Evolutionary conservation across 1,140 invertebrate genomes (phyloP).

Genomic region (Oncopodura yosiiana): DNA sequence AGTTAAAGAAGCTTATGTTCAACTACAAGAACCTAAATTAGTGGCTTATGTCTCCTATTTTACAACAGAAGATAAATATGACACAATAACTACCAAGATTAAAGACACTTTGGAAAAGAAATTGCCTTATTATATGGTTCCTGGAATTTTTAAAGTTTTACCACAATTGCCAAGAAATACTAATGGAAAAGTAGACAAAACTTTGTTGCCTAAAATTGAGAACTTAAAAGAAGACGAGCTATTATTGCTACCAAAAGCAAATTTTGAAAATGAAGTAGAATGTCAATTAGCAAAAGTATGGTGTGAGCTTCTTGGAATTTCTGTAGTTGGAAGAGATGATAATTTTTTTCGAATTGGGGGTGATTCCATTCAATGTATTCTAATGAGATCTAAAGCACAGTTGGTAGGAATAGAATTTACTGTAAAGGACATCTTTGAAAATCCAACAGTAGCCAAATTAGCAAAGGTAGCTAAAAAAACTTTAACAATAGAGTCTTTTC

Average conservation of each 20-base stretch:
- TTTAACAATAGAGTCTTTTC: background rate
- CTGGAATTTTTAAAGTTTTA: background rate
- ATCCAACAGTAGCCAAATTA: no score
- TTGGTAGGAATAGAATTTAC: no score
- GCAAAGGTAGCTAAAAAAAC: background rate
- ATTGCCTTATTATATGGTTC: conserved; percentile 20
- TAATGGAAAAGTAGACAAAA: conserved; percentile 16
- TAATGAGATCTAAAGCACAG: background rate
- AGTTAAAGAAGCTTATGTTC: no score
- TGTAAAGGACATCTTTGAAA: no score
- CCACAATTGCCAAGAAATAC: conserved; percentile 6
- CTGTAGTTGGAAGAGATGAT: background rate
- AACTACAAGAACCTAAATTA: no score
- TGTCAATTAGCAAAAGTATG: conserved; percentile 11
- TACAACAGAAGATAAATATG: background rate
- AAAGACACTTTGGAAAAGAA: background rate
- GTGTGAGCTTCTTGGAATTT: conserved; percentile 1
- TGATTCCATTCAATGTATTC: conserved; percentile 2
- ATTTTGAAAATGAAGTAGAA: background rate
- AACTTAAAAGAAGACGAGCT: background rate
- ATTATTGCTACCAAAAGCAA: background rate
- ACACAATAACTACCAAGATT: background rate
- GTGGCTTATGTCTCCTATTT: conserved; percentile 6
- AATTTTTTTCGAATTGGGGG: conserved; percentile 17
- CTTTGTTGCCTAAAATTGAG: conserved; percentile 1